Evolutionary conservation across 2,113 vertebrate species (phyloP), one percentile per base, ranked within the genome.

Genomic region (Bubo bubo): DNA sequence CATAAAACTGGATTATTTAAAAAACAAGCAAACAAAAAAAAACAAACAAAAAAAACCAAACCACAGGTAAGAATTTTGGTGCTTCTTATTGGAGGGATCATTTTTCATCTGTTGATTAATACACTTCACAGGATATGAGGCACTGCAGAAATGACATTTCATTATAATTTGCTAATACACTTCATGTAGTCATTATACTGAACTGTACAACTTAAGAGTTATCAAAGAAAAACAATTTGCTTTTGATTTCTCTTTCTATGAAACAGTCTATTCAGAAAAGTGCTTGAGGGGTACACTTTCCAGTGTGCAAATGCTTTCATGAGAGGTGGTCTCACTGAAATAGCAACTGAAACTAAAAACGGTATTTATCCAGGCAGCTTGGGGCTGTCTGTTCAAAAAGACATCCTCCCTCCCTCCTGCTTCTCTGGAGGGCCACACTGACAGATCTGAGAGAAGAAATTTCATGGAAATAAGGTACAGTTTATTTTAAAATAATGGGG

Each of bases 261-360:
- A 96, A 93, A 43, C 49, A 49, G 32, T 19, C 79, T 66, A 58
- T 86, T 95, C 71, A 96, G 81, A 22, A 68, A 85, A 97, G 50
- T 64, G 94, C 92, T 97, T 1, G 24, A 92, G 86, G 88, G 76
- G 43, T 70, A 84, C 47, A 27, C 68, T 92, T 82, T 59, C 60
- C 64, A 93, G 68, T 18, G 64, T 45, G 85, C 35, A 80, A 93
- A 93, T 47, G 68, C 85, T 84, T 97, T 97, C 90, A 87, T 63
- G 80, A 95, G 92, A 97, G 90, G 91, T 94, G 94, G 96, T 95
- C 95, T 94, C 76, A 79, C 83, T 89, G 56, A 95, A 95, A 95
- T 52, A 96, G 92, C 56, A 91, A 95, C 50, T 91, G 94, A 97
- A 95, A 95, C 88, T 80, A 49, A 95, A 95, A 81, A 17, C 52